Conservation (phyloP, 2,113 vertebrate species). For the Acanthisitta chloris region DNA sequence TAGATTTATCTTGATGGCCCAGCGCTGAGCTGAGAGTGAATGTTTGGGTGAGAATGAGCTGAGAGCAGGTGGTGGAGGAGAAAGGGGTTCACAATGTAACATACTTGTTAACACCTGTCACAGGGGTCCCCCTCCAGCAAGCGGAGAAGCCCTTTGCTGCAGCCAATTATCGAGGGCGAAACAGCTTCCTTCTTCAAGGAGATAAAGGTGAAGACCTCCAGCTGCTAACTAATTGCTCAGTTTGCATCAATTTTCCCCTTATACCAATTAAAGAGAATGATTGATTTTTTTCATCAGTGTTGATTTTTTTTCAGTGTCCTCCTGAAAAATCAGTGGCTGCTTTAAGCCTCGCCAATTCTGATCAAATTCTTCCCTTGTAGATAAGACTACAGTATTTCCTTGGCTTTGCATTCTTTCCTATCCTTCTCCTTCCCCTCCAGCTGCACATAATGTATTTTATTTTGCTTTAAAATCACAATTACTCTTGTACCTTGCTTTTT, state of each 20-base stretch:
- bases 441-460: background rate
- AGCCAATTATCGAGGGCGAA: conserved; percentile 99
- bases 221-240: conserved; percentile 71
- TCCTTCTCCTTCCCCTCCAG: background rate
- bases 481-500: background rate
- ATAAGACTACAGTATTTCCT: background rate
- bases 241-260: conserved; percentile 33
- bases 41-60: conserved; percentile 51
- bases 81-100: conserved; percentile 72
- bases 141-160: conserved; percentile 96
- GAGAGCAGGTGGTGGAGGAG: conserved; percentile 32
- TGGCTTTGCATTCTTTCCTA: background rate
- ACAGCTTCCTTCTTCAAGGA: conserved; percentile 98
- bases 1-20: background rate
- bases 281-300: conserved; percentile 7
- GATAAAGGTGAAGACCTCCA: conserved; percentile 89
- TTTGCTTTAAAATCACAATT: background rate
- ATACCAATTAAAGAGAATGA: conserved; percentile 6
- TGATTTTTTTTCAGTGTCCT: conserved; percentile 67
- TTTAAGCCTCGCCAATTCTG: conserved; percentile 7
- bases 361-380: background rate
- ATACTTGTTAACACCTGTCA: conserved; percentile 80
- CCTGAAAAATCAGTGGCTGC: conserved; percentile 60
- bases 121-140: conserved; percentile 99
- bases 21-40: background rate